Evolutionary conservation across 2,888 invertebrate species (phyloP).

Genomic region (Colostygia pectinataria): DNA sequence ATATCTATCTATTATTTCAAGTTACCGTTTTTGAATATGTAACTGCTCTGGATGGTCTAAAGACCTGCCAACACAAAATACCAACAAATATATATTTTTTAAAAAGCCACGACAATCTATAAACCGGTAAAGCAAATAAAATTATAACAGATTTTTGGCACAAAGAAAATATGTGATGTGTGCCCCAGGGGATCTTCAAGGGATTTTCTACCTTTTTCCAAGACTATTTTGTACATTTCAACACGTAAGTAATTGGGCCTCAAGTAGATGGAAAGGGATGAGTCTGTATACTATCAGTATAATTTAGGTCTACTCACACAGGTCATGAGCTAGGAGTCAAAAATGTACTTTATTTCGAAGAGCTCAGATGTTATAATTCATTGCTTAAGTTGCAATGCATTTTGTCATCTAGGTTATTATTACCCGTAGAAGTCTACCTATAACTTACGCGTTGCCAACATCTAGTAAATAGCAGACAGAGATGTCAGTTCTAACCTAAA

Average conservation of each 20-base stretch:
- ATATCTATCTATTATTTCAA: no score
- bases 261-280: slow-evolving; percentile 40
- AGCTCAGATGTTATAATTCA: no score
- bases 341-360: no score
- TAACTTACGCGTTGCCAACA: no score
- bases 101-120: slow-evolving; percentile 23
- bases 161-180: slow-evolving; percentile 53
- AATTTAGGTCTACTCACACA: slow-evolving; percentile 31
- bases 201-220: slow-evolving; percentile 45
- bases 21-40: not conserved
- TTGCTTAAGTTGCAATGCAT: no score
- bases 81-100: slow-evolving; percentile 2
- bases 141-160: slow-evolving; percentile 48
- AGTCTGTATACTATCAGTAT: slow-evolving; percentile 36
- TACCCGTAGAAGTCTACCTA: no score
- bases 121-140: slow-evolving; percentile 40
- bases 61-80: slow-evolving; percentile 2
- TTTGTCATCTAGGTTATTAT: no score
- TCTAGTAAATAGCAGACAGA: no score
- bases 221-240: slow-evolving; percentile 44
- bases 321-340: no score
- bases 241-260: slow-evolving; percentile 52
- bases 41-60: not conserved
- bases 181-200: slow-evolving; percentile 49
- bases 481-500: no score